A percentile compares a stretch with the other conserved stretches of the same genome.
phyloP scores from a whole-genome alignment of 2,888 invertebrate species.

The Apotomis betuletana region DNA sequence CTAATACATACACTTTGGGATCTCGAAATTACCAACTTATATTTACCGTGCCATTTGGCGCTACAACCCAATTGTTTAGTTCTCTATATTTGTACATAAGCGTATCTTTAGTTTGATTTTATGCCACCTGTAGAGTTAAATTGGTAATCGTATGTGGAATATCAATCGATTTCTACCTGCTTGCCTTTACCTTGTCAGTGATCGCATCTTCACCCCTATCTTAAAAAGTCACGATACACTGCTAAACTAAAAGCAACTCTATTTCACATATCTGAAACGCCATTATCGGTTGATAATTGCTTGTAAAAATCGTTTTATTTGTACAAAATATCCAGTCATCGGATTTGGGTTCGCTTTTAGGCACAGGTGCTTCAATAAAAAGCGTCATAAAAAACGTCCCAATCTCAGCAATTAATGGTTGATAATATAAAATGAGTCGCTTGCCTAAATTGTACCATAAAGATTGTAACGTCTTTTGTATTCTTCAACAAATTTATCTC shows the following conservation, averaged over 20 bases:
- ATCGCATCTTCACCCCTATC: constrained; percentile 68
- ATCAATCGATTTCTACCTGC: constrained; percentile 80
- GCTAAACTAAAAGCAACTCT: constrained; percentile 38
- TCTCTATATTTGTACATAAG: neutral
- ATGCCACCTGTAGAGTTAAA: constrained; percentile 8
- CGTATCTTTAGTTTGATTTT: neutral
- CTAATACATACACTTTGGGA: neutral
- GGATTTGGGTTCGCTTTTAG: constrained; percentile 64
- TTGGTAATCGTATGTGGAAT: constrained; percentile 48
- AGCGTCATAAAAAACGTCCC: constrained; percentile 57
- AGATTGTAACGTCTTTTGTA: constrained; percentile 49
- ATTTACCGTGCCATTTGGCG: constrained; percentile 3
- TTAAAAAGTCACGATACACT: constrained; percentile 59
- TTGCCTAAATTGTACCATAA: constrained; percentile 60
- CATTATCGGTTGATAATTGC: constrained; percentile 33
- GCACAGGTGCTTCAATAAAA: constrained; percentile 73
- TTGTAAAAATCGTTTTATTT: constrained; percentile 54
- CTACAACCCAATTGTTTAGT: no score
- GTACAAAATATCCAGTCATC: constrained; percentile 74
- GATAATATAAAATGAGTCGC: constrained; percentile 64
- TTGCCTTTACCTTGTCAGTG: constrained; percentile 63
- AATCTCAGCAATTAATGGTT: constrained; percentile 75
- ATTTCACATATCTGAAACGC: neutral
- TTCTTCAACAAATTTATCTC: constrained; percentile 14
- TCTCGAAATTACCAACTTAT: constrained; percentile 6